phyloP scores from a whole-genome alignment of 2,113 vertebrate species.

The Sylvietta virens region DNA sequence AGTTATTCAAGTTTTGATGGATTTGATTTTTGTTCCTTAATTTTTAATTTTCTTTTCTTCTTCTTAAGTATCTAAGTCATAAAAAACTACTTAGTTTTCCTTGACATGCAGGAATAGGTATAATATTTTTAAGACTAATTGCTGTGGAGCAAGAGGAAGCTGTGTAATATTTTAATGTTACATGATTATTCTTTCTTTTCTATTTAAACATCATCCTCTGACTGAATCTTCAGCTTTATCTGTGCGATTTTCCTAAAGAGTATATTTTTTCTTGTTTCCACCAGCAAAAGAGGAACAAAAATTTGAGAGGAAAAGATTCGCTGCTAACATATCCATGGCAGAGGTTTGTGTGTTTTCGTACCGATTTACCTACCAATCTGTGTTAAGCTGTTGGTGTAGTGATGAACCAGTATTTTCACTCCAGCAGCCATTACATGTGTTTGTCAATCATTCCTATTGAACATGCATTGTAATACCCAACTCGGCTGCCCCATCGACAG shows the following conservation, averaged over 20 bases:
- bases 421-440: not conserved
- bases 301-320: not conserved
- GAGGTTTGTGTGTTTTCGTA: not conserved
- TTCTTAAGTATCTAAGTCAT: not conserved
- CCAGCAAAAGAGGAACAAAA: not conserved
- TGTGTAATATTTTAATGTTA: not conserved
- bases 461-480: not conserved
- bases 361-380: not conserved
- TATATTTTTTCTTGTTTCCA: not conserved
- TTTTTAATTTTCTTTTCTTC: not conserved
- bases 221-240: not conserved
- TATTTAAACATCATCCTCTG: not conserved
- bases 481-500: accelerated
- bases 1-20: not conserved
- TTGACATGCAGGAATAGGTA: not conserved
- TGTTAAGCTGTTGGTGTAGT: not conserved
- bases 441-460: not conserved
- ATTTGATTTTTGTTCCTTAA: accelerated
- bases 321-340: not conserved
- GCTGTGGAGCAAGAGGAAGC: not conserved
- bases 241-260: not conserved
- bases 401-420: not conserved
- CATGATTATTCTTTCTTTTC: not conserved
- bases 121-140: not conserved
- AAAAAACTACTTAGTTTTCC: not conserved